Evolutionary conservation across 2,113 vertebrate species (phyloP), one percentile per base, ranked within the genome.

Genomic region (Leiothrix lutea): DNA sequence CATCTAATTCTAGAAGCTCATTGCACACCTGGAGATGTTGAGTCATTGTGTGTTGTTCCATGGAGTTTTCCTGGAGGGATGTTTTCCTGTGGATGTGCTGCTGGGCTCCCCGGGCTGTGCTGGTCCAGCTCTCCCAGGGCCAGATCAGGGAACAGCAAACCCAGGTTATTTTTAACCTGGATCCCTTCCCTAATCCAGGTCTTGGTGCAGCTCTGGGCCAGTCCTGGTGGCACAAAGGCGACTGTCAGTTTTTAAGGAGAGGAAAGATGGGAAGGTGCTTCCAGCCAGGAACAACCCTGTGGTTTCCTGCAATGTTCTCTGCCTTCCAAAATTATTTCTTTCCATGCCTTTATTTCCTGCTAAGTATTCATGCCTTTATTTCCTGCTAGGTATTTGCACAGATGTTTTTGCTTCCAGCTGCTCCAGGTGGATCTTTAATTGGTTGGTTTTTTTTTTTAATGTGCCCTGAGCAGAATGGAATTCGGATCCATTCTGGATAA

Each of bases 351-450:
- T 82, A 47, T 80, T 92, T 95, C 91, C 86, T 89, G 47, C 21
- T 33, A 56, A 26, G 50, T 50, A 50, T 50, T 26, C 74, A 22
- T 79, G 91, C 86, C 5, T 88, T 62, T 81, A 45, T 79, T 92
- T 95, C 91, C 85, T 88, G 36, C 38, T 40, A 73, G 61, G 53
- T 84, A n/a, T 91, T 96, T 92, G 38, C 83, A 88, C 77, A 61
- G 89, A 66, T 88, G 54, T 77, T 94, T 87, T 60, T 2, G 2
- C 73, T 86, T 77, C 67, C 60, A 66, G 2, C 53, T 80, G 35
- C 33, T 86, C 67, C 80, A 91, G 64, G 60, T 91, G 72, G 67
- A 83, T 72, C 67, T 6, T 13, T 28, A 23, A 25, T 40, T 40
- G 48, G 51, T 29, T 29, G 15, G 12, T 16, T 3, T 12, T 6